Base-by-base conservation (phyloP, 1,140 invertebrate genomes). In the Rhyacophila brunnea region DNA sequence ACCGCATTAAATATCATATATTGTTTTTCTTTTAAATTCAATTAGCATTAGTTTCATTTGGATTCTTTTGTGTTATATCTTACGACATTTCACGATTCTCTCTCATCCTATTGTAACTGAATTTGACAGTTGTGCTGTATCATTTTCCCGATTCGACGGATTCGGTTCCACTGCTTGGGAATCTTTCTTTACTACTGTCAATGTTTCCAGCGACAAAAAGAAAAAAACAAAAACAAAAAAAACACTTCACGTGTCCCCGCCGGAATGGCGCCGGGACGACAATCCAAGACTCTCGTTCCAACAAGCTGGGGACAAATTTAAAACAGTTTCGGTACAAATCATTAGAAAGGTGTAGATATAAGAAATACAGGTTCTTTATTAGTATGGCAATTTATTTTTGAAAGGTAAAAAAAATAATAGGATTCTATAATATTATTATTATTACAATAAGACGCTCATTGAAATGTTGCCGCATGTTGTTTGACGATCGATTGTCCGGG, bases 311-410 rank as follows among this genome's bases (percentile, higher is more conserved):
- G 9, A 9, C 23, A 28, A 28, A 28, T 5, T 28, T 23, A 7
- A 50, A 28, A 48, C 48, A 51, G 32, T 51, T 50, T 65, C 58
- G 63, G 63, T 65, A 65, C 63, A 65, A 65, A 65, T 65, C 63
- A 49, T 53, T 54, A 53, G 54, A 46, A 65, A 60, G 58, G 62
- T 65, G 63, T 65, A 65, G 63, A 58, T 50, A 28, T 65, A 61
- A 65, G 63, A 34, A 48, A 59, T 49, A 58, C 54, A 59, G 58
- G 58, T 60, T 64, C 53, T 47, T n/a, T n/a, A n/a, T n/a, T 55
- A 60, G 45, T 56, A 47, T 47, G 58, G 63, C 53, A 65, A 58
- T 61, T 60, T 60, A 65, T 65, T 65, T 64, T 64, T 65, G 58
- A 65, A 58, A 57, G 34, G 43, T 58, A 53, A 64, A 59, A 28